Percentiles rank a stretch among this genome's conserved stretches.
Evolutionary conservation across 30 jellyfish, hydroid and myxozoan genomes (phyloP).

Genomic region (Hydra vulgaris): DNA sequence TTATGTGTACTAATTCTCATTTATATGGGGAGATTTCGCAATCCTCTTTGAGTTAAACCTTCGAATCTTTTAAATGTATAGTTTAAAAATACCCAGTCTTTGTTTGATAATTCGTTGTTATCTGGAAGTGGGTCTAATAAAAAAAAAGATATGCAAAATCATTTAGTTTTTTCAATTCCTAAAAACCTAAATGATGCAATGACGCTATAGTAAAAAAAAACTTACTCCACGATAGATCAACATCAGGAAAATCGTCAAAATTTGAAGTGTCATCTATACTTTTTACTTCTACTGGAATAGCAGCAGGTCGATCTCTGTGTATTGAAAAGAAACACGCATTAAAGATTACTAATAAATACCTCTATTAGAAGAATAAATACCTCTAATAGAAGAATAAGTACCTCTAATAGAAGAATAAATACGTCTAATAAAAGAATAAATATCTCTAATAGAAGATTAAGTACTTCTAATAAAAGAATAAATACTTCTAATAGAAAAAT

Average conservation of each 20-base stretch:
- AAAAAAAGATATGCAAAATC: conserved; percentile 6
- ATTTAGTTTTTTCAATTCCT: too few relatives aligned
- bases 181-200: too few relatives aligned
- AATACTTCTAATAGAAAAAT: too few relatives aligned
- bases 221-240: conserved; percentile 92
- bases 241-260: conserved; percentile 92
- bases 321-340: not conserved
- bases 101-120: conserved; percentile 47
- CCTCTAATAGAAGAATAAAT: too few relatives aligned
- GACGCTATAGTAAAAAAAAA: too few relatives aligned
- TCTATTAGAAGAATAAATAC: too few relatives aligned
- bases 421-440: too few relatives aligned
- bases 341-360: not conserved
- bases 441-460: too few relatives aligned
- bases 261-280: conserved; percentile 97
- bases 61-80: conserved; percentile 94
- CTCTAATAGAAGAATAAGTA: too few relatives aligned
- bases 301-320: conserved; percentile 92
- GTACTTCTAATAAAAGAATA: too few relatives aligned
- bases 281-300: conserved; percentile 93
- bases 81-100: conserved; percentile 97
- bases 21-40: conserved; percentile 59
- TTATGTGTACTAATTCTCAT: not conserved
- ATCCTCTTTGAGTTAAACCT: conserved; percentile 89
- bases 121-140: conserved; percentile 56